Evolutionary conservation across 2,888 invertebrate genomes (phyloP).

Genomic region (Parelbella ahira): DNA sequence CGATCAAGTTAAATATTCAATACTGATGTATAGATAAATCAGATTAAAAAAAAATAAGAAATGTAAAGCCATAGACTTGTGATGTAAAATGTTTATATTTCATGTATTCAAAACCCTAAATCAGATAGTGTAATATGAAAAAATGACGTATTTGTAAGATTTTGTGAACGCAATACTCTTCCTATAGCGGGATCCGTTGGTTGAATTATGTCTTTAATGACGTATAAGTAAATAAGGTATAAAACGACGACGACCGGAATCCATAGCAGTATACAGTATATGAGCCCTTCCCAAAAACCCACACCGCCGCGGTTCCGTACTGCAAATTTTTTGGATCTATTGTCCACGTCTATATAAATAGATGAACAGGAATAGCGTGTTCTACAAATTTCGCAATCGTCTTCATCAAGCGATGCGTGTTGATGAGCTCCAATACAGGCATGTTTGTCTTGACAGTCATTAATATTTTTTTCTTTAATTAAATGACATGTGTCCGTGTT

Average conservation of each 20-base stretch:
- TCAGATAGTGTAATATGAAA: conserved; percentile 45
- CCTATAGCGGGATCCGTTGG: conserved; percentile 7
- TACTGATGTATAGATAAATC: background rate
- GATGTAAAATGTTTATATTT: too few species aligned
- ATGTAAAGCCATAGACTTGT: background rate
- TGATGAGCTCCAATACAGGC: too few species aligned
- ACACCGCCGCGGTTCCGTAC: conserved; percentile 34
- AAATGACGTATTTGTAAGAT: conserved; percentile 28
- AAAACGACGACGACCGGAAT: conserved; percentile 47
- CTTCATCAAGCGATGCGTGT: too few species aligned
- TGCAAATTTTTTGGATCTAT: conserved; percentile 28
- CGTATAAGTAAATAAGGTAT: conserved; percentile 44
- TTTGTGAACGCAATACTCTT: background rate
- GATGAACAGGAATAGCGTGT: conserved; percentile 28
- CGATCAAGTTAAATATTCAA: too few species aligned
- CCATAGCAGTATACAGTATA: conserved; percentile 53
- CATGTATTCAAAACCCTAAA: conserved; percentile 52
- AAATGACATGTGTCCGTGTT: too few species aligned
- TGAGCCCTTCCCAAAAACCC: conserved; percentile 45
- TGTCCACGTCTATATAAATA: conserved; percentile 31
- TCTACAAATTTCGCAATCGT: conserved; percentile 25
- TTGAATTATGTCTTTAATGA: conserved; percentile 38
- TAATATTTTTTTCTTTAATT: too few species aligned
- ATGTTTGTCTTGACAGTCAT: too few species aligned
- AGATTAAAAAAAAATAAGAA: background rate